phyloP scores from a whole-genome alignment of 2,113 vertebrate species.

The Chamaea fasciata region DNA sequence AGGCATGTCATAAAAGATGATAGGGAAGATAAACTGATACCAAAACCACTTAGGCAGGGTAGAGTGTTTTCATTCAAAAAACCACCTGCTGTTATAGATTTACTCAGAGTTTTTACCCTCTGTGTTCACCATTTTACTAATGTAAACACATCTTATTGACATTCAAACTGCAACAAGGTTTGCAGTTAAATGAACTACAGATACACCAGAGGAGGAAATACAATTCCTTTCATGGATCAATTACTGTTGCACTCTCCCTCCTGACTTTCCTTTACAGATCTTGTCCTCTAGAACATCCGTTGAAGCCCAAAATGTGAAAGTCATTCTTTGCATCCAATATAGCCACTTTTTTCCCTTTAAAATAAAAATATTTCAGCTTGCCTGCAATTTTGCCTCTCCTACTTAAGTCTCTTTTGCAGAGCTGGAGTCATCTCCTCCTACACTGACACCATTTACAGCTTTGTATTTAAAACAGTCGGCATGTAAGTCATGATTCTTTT shows the following conservation, averaged over 20 bases:
- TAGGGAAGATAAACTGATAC: background rate
- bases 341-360: background rate
- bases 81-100: background rate
- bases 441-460: slow-evolving; percentile 49
- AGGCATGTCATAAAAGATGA: background rate
- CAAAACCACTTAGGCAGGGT: background rate
- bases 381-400: slow-evolving; percentile 16
- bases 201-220: background rate
- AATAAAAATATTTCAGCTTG: background rate
- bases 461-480: slow-evolving; percentile 58
- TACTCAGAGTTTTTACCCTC: background rate
- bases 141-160: background rate
- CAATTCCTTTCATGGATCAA: background rate
- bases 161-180: background rate
- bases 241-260: background rate
- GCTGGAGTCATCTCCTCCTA: slow-evolving; percentile 53
- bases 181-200: background rate
- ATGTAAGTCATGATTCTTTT: slow-evolving; percentile 48
- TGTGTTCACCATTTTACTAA: background rate
- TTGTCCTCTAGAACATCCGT: background rate
- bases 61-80: background rate
- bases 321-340: background rate
- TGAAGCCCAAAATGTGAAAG: background rate
- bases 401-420: slow-evolving; percentile 22
- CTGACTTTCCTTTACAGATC: background rate